phyloP scores from a whole-genome alignment of 2,888 invertebrate species.

The Lagria hirta region DNA sequence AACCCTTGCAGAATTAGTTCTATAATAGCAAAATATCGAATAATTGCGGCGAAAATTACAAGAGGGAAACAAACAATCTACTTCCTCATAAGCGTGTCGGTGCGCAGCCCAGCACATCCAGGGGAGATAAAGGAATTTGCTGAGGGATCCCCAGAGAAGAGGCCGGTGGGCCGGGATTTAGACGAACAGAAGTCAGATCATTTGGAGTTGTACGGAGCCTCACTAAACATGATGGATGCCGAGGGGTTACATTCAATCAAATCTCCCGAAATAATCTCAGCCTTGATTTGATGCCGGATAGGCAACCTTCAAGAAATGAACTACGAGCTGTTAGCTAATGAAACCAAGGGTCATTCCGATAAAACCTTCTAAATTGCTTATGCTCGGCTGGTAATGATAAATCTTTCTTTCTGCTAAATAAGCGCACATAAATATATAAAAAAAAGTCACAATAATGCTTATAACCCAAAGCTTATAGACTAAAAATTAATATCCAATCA shows the following conservation, averaged over 20 bases:
- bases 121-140: constrained; percentile 41
- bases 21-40: constrained; percentile 24
- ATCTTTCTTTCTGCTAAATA: no score
- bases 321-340: constrained; percentile 21
- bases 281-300: constrained; percentile 42
- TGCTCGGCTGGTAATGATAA: no score
- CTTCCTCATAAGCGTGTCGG: constrained; percentile 19
- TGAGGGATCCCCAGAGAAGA: constrained; percentile 35
- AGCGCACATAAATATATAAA: no score
- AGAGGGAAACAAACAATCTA: constrained; percentile 26
- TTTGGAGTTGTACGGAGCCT: constrained; percentile 44
- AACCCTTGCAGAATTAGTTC: constrained; percentile 22
- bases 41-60: constrained; percentile 26
- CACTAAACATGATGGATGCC: constrained; percentile 47
- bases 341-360: no score
- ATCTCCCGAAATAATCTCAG: constrained; percentile 44
- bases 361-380: no score
- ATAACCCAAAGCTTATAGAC: no score
- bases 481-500: no score
- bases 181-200: constrained; percentile 47
- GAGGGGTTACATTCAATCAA: constrained; percentile 46
- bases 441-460: no score
- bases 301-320: constrained; percentile 24
- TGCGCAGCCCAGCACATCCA: constrained; percentile 14
- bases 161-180: constrained; percentile 39